Evolutionary conservation across 2,888 invertebrate species (phyloP), one percentile per base, ranked within the genome.

Genomic region (Cetonia aurata): DNA sequence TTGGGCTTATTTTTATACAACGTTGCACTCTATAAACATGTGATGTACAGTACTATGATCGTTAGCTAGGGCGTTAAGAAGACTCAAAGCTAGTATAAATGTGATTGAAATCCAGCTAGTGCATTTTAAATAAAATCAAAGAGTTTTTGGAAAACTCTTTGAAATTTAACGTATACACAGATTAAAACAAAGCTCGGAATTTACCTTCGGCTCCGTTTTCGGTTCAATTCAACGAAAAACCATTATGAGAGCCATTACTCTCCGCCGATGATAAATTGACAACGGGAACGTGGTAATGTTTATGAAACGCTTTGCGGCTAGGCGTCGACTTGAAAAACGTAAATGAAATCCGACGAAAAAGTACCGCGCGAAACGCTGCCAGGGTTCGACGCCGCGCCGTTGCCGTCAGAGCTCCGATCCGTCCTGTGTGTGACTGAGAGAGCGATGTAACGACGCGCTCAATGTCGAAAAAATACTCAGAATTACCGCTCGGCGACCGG

Each of bases 401-500:
- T 55, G 8, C 13, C 31, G n/a, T 33, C 8, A 37, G 6, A 37
- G 1, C 55, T 55, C 13, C 55, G 31, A 13, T 33, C 31, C 55
- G 13, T 55, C n/a, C 31, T 12, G 48, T 48, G 48, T 44, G 6
- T 48, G 48, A 37, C 52, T 17, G 13, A 53, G 52, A 53, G n/a
- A 9, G 62, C 33, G 31, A 62, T 41, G 62, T 50, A 19, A 33
- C 62, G 33, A 57, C 9, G 57, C 15, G 15, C 6, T 50, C 12
- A 17, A 25, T 19, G 62, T 62, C 50, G 25, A 62, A 60, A 62
- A 62, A 62, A 62, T 62, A 62, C 50, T 62, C 75, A 71, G 78
- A 78, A 79, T 79, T 79, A 77, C 77, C 73, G 75, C 75, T 73
- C 73, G 48, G 62, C 33, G 62, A 62, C 62, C 37, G 50, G 15